Evolutionary conservation across 2,797 vertebrate species (phyloP), one percentile per base, ranked within the genome.

Genomic region (Cirrhinus molitorella): DNA sequence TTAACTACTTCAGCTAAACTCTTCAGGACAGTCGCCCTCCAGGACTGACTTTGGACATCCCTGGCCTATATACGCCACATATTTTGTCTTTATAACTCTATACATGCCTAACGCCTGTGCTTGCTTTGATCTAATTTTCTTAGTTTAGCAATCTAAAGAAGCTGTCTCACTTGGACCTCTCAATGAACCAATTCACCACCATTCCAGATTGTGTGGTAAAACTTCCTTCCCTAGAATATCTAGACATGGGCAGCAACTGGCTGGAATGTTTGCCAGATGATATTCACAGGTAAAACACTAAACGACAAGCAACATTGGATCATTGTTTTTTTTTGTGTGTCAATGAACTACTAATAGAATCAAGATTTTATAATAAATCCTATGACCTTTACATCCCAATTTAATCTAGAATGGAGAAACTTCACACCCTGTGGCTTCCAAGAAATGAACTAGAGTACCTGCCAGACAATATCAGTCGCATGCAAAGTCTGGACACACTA

Each of bases 361-460:
- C n/a, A 17, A 77, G 40, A 37, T 51, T n/a, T 80, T 40, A 51
- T 40, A n/a, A 51, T 43, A 28, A 21, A 75, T 19, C 5, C 31
- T 3, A 23, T 16, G 0, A 53, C 4, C 21, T 12, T 43, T 13
- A 17, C 28, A 1, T 45, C 28, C 49, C 40, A 14, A 84, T 86
- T 12, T 79, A 85, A 49, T 89, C 83, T 85, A 99, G 97, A 92
- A 98, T 98, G 97, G 94, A 96, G 88, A 96, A 85, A 47, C 90
- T 99, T 40, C 97, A 98, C 85, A 96, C 97, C 0, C 91, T 99
- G 86, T 99, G 98, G 98, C 95, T 99, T 14, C 98, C 98, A 89
- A 94, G 97, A 82, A 99, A 99, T 79, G 88, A 96, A 71, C 93
- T 99, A 82, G 92, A 94, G 72, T 88, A 84, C n/a, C 93, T 99